These are phyloP conservation scores for Pseudoatta argentina DNA, from an alignment of 1,140 invertebrate genomes.

Conservation along the genomic window DNA sequence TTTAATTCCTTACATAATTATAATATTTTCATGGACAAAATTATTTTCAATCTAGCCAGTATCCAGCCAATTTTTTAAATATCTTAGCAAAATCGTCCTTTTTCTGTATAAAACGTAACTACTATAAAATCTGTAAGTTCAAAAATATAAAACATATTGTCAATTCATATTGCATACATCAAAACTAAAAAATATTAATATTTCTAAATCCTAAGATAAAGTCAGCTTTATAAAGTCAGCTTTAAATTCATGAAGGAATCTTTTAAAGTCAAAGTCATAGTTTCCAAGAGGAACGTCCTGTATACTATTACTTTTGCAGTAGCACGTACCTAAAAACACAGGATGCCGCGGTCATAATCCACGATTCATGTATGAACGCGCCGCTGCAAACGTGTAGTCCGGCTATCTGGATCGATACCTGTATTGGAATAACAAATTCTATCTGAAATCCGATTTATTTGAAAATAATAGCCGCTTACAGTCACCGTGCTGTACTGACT, in stretches of 20 bases:
- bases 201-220: not conserved
- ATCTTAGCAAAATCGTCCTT: too few species aligned
- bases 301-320: not conserved
- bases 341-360: conserved; percentile 86
- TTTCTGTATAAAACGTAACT: not conserved
- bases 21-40: too few species aligned
- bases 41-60: too few species aligned
- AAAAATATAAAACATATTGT: not conserved
- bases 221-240: not conserved
- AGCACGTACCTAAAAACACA: conserved; percentile 80
- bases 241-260: not conserved
- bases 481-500: conserved; percentile 45
- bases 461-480: conserved; percentile 69
- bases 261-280: not conserved
- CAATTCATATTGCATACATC: not conserved
- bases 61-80: too few species aligned
- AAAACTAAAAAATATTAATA: not conserved
- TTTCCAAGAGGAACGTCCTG: not conserved
- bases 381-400: conserved; percentile 85
- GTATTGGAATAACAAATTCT: conserved; percentile 59
- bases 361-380: conserved; percentile 84
- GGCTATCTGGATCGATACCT: conserved; percentile 84
- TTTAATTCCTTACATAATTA: too few species aligned
- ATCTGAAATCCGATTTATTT: conserved; percentile 62
- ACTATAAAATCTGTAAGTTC: not conserved